A percentile compares a stretch with the other conserved stretches of the same genome.
phyloP scores from a whole-genome alignment of 1,140 invertebrate genomes.

The Hylaeus anthracinus region DNA sequence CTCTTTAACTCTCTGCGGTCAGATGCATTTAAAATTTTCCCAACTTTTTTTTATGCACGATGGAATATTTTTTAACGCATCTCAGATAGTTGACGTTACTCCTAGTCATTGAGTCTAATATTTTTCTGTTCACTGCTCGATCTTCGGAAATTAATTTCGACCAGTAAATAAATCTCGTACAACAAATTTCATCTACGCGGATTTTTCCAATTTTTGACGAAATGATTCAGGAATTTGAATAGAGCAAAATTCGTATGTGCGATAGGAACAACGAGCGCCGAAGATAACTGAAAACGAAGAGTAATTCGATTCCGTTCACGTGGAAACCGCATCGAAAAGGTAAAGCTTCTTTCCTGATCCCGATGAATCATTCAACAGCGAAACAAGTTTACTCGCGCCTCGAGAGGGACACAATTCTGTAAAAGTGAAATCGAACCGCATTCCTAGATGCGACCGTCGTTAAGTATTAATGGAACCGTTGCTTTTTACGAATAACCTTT shows the following conservation, averaged over 20 bases:
- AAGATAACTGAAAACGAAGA: not conserved
- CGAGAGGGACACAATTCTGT: not conserved
- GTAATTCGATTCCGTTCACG: slow-evolving; percentile 17
- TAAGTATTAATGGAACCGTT: slow-evolving; percentile 47
- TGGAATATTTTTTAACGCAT: no score
- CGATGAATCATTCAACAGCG: slow-evolving; percentile 33
- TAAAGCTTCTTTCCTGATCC: not conserved
- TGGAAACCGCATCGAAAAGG: not conserved
- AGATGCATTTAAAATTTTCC: no score
- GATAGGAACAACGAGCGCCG: no score
- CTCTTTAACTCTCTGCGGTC: no score
- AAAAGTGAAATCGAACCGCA: slow-evolving; percentile 40
- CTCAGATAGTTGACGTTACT: no score
- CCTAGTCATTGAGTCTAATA: no score
- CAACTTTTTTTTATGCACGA: no score
- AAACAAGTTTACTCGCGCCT: not conserved
- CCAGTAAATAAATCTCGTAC: no score
- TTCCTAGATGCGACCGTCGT: not conserved
- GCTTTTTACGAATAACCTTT: slow-evolving; percentile 13
- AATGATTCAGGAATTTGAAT: not conserved
- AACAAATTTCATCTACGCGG: no score
- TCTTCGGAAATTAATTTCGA: no score
- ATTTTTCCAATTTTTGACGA: not conserved
- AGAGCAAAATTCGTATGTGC: no score
- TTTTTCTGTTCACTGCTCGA: no score